phyloP scores from a whole-genome alignment of 1,140 invertebrate genomes.

The Lepidostoma basale region DNA sequence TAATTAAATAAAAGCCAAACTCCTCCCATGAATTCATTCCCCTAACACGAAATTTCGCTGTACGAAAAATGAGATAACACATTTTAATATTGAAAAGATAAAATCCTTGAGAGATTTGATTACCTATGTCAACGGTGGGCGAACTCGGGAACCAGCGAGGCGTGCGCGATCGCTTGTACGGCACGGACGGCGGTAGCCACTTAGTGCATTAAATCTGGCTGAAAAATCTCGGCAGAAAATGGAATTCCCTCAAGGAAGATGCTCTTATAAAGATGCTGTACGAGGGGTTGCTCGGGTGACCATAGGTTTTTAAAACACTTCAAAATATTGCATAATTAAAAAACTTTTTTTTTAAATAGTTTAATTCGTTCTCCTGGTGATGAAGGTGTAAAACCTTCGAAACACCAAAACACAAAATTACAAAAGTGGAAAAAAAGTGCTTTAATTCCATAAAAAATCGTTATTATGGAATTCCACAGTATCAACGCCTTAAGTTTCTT shows the following conservation, averaged over 20 bases:
- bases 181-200: conserved; percentile 3
- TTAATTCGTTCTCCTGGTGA: too few relatives aligned
- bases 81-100: neutral
- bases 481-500: too few relatives aligned
- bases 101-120: neutral
- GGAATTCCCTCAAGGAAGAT: conserved; percentile 17
- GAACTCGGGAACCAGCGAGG: neutral
- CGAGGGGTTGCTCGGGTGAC: neutral
- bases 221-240: conserved; percentile 32
- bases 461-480: too few relatives aligned
- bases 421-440: too few relatives aligned
- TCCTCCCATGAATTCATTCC: too few relatives aligned
- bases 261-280: neutral
- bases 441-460: too few relatives aligned
- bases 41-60: too few relatives aligned
- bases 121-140: conserved; percentile 1
- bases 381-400: too few relatives aligned
- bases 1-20: too few relatives aligned
- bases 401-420: too few relatives aligned
- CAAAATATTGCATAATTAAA: too few relatives aligned
- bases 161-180: neutral
- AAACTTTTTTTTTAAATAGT: too few relatives aligned
- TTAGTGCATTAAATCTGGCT: conserved; percentile 38
- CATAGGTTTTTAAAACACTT: neutral
- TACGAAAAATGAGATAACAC: neutral